Base-by-base conservation (phyloP, 2,797 vertebrate species). In the Pelodytes ibericus region DNA sequence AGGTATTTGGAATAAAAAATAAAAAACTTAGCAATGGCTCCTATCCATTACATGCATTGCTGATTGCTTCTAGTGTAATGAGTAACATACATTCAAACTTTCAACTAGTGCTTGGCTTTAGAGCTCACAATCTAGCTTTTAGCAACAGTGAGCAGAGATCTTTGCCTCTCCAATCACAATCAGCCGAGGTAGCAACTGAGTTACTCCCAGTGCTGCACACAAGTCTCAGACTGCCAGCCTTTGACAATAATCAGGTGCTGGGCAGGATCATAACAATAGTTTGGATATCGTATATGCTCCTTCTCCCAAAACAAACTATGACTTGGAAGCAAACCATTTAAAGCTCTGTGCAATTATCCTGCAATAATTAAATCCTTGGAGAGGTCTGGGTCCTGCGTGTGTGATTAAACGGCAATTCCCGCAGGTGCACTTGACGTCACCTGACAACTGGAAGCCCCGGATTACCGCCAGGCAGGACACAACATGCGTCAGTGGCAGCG, bases 361-460 rank as follows among this genome's bases (percentile, higher is more conserved):
- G 8, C 13, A 29, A 8, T 77, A 71, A 71, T 77, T 53, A 65
- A 57, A 13, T 58, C 73, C 61, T 51, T n/a, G 4, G 74, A 24
- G 73, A 69, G 31, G 20, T n/a, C 26, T 7, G 0, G 22, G 49
- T 30, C 60, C 51, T 26, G 11, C 3, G 24, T 11, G 60, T 58
- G 67, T 27, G 33, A 64, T n/a, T 5, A 29, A 25, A 20, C 18
- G 24, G 11, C 18, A 30, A 3, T 57, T 6, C 36, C 49, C 49
- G 41, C 59, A 20, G 49, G 59, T 44, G 47, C 18, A 3, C 3
- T 64, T 71, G 47, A 71, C 67, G 67, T 70, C 66, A 76, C 24
- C 11, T n/a, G 33, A 64, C 33, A 70, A 68, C 24, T 68, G 57
- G 66, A 65, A 67, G 61, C 58, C 47, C 59, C 29, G 67, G 59